Base-by-base conservation (phyloP, 2,888 invertebrate species). In the Carabus problematicus region DNA sequence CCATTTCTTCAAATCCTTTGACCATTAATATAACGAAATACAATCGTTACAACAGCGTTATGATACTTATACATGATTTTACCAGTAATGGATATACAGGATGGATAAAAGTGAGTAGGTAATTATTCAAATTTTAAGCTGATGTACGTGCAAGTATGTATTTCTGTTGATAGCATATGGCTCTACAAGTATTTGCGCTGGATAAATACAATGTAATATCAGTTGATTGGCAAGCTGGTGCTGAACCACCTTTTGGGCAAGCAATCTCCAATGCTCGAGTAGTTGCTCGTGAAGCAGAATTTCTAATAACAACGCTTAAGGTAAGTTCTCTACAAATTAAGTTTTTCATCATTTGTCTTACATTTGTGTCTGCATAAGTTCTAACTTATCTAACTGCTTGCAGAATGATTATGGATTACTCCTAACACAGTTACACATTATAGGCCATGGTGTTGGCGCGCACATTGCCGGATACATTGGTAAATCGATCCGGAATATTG, bases 241-340 rank as follows among this genome's bases (percentile, higher is more conserved):
- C 85, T 0, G 82, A 81, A 61, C 85, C 85, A 0, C 84, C 84
- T 0, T 87, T 85, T 74, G 81, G 83, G 40, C 85, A 86, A 75
- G 87, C 87, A 0, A 84, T 85, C 11, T 83, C 86, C 9, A 88
- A 88, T 76, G 84, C 85, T 0, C 77, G 87, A 67, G 77, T 87
- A n/a, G 85, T 87, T 1, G 86, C 85, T 1, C 79, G 84, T 16
- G 84, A 86, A 75, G 76, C 84, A 4, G 81, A 81, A 3, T 72
- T 76, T 16, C 77, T 86, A 58, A 75, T 86, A 3, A 78, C 79
- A 47, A 73, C 79, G 58, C 73, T 85, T 45, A 76, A 78, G 76
- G 83, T 83, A 74, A 75, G 72, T 70, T 42, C 41, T 47, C 47
- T 40, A 63, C 60, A 42, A 8, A 8, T 8, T 42, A 8, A 8